Conservation (phyloP, 2,797 vertebrate species). For the Morus bassanus region DNA sequence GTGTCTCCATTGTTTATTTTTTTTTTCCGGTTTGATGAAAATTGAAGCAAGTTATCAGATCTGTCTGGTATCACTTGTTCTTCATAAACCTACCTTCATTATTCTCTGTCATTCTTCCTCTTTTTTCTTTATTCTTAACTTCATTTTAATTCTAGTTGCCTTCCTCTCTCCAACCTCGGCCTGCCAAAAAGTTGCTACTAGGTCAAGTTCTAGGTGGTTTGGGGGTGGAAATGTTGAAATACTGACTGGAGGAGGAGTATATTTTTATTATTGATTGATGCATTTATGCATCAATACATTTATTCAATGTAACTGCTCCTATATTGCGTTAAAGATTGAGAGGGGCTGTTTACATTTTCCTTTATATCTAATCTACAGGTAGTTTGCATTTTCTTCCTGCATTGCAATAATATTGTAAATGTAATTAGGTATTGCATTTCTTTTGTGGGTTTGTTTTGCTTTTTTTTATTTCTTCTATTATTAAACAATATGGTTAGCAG, state of each 20-base stretch:
- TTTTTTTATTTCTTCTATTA: not conserved
- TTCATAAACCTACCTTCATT: slow-evolving; percentile 9
- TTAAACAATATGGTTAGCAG: not conserved
- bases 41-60: slow-evolving; percentile 16
- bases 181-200: not conserved
- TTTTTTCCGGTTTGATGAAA: not conserved
- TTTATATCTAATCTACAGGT: not conserved
- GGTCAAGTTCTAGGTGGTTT: not conserved
- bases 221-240: not conserved
- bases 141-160: not conserved
- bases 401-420: not conserved
- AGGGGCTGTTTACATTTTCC: not conserved
- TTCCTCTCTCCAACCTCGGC: not conserved
- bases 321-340: not conserved
- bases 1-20: not conserved
- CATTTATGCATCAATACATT: not conserved
- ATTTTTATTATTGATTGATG: not conserved
- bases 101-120: not conserved
- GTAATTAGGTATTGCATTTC: not conserved
- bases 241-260: not conserved
- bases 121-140: not conserved
- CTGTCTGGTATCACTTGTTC: not conserved
- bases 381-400: not conserved
- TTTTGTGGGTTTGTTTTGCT: not conserved
- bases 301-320: not conserved